Evolutionary conservation across 2,797 vertebrate genomes (phyloP).

Genomic region (Mormyrus proboscirostris): DNA sequence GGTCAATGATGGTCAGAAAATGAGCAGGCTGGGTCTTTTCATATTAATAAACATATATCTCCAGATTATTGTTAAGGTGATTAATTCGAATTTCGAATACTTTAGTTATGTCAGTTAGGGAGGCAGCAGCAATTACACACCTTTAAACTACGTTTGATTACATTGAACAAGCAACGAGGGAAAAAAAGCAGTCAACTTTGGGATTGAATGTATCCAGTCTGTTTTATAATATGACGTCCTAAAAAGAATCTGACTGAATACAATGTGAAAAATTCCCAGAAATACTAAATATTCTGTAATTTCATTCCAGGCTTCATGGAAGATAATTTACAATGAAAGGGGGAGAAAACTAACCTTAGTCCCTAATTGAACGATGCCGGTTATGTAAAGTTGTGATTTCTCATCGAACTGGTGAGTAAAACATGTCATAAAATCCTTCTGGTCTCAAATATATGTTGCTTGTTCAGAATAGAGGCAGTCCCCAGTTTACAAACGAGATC

Average conservation of each 20-base stretch:
- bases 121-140: neutral
- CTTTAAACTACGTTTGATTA: neutral
- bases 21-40: neutral
- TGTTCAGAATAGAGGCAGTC: neutral
- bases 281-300: slow-evolving; percentile 5
- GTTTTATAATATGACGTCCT: neutral
- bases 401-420: slow-evolving; percentile 49
- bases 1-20: neutral
- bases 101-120: neutral
- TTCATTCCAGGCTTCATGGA: slow-evolving; percentile 36
- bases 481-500: neutral
- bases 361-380: slow-evolving; percentile 51
- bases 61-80: neutral
- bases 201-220: neutral
- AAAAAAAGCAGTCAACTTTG: neutral
- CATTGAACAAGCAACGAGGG: neutral
- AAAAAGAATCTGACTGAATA: neutral
- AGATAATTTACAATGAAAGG: slow-evolving; percentile 28
- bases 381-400: slow-evolving; percentile 61
- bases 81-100: neutral
- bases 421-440: neutral
- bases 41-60: neutral
- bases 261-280: neutral
- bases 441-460: neutral
- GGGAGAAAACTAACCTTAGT: slow-evolving; percentile 39